phyloP scores from a whole-genome alignment of 2,888 invertebrate genomes.

The Mechanitis mazaeus region DNA sequence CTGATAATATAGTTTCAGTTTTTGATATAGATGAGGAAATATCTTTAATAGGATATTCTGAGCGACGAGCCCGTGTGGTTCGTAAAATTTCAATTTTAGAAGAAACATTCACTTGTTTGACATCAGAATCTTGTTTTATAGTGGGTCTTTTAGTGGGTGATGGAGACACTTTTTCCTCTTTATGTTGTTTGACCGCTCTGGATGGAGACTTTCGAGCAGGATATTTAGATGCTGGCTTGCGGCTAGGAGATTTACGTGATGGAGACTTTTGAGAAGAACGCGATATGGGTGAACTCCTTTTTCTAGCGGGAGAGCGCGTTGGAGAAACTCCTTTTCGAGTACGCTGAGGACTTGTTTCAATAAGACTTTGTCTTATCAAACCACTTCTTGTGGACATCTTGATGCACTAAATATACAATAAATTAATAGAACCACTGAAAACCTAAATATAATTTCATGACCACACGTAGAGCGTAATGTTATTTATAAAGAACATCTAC shows the following conservation, averaged over 20 bases:
- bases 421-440: constrained; percentile 28
- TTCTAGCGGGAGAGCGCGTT: constrained; percentile 66
- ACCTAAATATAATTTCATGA: constrained; percentile 56
- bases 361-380: constrained; percentile 49
- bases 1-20: constrained; percentile 38
- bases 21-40: constrained; percentile 36
- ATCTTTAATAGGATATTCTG: constrained; percentile 59
- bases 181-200: constrained; percentile 42
- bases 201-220: constrained; percentile 68
- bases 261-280: constrained; percentile 42
- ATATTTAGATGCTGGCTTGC: constrained; percentile 64
- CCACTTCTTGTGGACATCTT: constrained; percentile 67
- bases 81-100: constrained; percentile 47
- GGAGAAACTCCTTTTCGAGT: constrained; percentile 61
- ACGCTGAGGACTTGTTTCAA: constrained; percentile 57
- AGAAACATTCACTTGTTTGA: constrained; percentile 45
- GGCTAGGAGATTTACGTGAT: constrained; percentile 68
- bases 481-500: constrained; percentile 27
- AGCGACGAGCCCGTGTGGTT: constrained; percentile 50
- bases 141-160: constrained; percentile 57
- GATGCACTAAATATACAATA: constrained; percentile 19
- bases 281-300: constrained; percentile 55
- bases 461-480: constrained; percentile 55
- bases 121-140: constrained; percentile 44
- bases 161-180: constrained; percentile 43